phyloP scores from a whole-genome alignment of 2,797 vertebrate species.

The Neostethus bicornis region DNA sequence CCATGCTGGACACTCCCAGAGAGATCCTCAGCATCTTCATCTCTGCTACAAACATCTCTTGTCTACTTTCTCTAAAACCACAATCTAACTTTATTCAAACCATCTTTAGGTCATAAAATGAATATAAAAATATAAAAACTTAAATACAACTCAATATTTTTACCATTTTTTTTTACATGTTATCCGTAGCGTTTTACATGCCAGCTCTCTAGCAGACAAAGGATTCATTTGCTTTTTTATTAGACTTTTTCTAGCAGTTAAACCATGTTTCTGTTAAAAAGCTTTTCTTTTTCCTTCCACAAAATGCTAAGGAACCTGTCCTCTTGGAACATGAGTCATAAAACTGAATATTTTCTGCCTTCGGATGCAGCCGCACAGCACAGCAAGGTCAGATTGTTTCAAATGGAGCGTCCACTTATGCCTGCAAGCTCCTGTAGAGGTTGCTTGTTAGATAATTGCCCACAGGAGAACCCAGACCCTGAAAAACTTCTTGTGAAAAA shows the following conservation, averaged over 20 bases:
- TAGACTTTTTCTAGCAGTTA: neutral
- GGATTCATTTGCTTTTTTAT: neutral
- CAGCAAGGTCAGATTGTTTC: constrained; percentile 33
- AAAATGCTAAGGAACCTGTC: neutral
- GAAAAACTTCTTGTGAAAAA: constrained; percentile 14
- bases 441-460: constrained; percentile 47
- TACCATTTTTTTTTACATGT: neutral
- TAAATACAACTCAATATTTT: neutral
- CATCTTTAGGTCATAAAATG: neutral
- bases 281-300: constrained; percentile 1
- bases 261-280: neutral
- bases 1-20: too few relatives aligned
- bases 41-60: too few relatives aligned
- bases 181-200: neutral
- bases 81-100: too few relatives aligned
- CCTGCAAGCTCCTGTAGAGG: constrained; percentile 43
- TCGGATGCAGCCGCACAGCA: constrained; percentile 27
- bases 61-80: too few relatives aligned
- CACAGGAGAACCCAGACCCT: constrained; percentile 43
- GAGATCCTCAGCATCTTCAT: too few relatives aligned
- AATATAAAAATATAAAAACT: neutral
- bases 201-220: too few relatives aligned
- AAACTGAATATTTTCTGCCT: constrained; percentile 17
- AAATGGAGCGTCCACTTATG: constrained; percentile 32
- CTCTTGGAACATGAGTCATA: constrained; percentile 18